phyloP scores from a whole-genome alignment of 2,113 vertebrate species.

The Oryzias melastigma region DNA sequence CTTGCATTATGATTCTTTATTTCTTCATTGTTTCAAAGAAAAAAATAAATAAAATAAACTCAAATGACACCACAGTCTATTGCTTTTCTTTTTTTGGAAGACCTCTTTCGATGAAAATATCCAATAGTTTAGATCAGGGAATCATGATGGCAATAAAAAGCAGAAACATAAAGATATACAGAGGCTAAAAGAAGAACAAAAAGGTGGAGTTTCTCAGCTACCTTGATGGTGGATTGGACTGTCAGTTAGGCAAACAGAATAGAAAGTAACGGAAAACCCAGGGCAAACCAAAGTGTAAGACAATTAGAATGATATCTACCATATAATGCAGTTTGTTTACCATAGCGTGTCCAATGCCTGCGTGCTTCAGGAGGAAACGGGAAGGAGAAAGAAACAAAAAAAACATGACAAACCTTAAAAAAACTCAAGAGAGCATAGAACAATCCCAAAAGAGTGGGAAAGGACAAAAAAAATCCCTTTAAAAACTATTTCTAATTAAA shows the following conservation, averaged over 20 bases:
- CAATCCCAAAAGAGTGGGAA: conserved; percentile 65
- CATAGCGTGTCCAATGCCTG: conserved; percentile 99
- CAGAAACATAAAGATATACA: conserved; percentile 54
- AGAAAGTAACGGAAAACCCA: conserved; percentile 81
- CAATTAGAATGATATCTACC: conserved; percentile 99
- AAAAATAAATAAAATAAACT: not conserved
- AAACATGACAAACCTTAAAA: conserved; percentile 86
- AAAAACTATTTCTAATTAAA: conserved; percentile 31
- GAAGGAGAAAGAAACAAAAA: conserved; percentile 75
- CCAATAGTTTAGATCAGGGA: conserved; percentile 33
- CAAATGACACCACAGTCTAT: conserved; percentile 13
- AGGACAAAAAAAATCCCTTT: conserved; percentile 23
- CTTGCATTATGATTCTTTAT: conserved; percentile 68
- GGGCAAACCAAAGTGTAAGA: conserved; percentile 88
- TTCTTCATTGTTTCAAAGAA: conserved; percentile 67
- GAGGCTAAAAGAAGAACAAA: conserved; percentile 51
- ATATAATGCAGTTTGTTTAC: conserved; percentile 99
- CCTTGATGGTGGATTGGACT: conserved; percentile 78
- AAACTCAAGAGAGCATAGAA: conserved; percentile 74
- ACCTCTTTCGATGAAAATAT: conserved; percentile 63
- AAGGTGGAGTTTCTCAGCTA: conserved; percentile 72
- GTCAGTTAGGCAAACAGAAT: conserved; percentile 81
- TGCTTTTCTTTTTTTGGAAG: conserved; percentile 34
- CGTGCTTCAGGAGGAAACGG: conserved; percentile 86
- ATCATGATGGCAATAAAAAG: conserved; percentile 61